Percentiles rank a stretch among this genome's conserved stretches.
These are phyloP conservation scores for Oopsacas minuta DNA, from an alignment of 37 sponge, comb jelly and placozoan species.

Conservation along the genomic window DNA sequence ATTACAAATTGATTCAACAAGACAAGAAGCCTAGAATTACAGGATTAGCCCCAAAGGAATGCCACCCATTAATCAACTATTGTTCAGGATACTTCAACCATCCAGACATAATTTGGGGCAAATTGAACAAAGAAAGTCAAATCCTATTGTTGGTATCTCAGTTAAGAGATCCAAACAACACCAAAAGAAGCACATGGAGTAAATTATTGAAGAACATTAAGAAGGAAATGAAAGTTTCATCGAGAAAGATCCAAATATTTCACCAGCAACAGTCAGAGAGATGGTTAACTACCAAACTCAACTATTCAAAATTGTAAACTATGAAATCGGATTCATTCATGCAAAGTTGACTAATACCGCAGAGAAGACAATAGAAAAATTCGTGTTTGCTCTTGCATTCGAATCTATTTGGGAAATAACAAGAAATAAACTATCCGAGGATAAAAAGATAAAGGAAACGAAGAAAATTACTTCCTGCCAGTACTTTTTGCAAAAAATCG, in stretches of 20 bases:
- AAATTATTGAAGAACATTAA: neutral
- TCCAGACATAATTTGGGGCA: neutral
- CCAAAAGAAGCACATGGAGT: neutral
- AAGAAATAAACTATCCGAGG: neutral
- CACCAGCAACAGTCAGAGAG: neutral
- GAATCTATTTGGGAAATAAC: neutral
- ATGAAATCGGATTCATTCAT: neutral
- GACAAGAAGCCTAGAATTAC: neutral
- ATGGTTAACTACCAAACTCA: neutral
- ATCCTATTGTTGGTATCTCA: neutral
- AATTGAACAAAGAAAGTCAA: neutral
- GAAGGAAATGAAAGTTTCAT: neutral
- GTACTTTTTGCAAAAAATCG: neutral
- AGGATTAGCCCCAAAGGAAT: neutral
- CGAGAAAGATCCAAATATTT: neutral
- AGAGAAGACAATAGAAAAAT: neutral
- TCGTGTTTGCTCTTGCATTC: neutral
- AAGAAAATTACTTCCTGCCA: neutral
- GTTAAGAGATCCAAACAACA: neutral
- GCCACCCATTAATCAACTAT: neutral
- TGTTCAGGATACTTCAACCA: neutral
- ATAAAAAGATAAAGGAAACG: neutral
- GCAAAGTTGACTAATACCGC: neutral
- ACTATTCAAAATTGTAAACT: neutral
- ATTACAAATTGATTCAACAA: neutral